Evolutionary conservation across 2,113 vertebrate genomes (phyloP).

Genomic region (Calidris pugnax): DNA sequence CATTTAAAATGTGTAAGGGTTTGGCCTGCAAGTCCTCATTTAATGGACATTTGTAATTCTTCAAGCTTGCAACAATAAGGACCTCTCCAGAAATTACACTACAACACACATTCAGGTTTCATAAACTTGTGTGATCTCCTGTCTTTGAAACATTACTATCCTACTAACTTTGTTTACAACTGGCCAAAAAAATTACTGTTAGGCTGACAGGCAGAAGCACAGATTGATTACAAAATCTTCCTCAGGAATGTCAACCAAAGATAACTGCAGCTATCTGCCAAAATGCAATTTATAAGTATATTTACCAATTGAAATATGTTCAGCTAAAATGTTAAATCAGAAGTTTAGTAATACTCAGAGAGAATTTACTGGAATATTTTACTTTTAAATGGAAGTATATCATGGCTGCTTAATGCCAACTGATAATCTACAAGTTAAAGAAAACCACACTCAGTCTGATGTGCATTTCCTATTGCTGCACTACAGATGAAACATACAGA

Average conservation of each 20-base stretch:
- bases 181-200: background rate
- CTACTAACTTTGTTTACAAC: background rate
- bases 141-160: background rate
- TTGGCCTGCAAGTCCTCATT: background rate
- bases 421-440: background rate
- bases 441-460: background rate
- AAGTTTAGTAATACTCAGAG: background rate
- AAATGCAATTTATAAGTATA: background rate
- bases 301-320: background rate
- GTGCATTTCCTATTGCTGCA: background rate
- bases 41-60: accelerated
- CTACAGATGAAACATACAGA: background rate
- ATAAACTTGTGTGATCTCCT: background rate
- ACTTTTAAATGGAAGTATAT: background rate
- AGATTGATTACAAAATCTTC: background rate
- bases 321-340: background rate
- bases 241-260: background rate
- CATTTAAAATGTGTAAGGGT: background rate
- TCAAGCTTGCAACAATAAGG: background rate
- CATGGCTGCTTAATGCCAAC: background rate
- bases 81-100: background rate
- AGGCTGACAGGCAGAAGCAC: background rate
- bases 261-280: background rate
- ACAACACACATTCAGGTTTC: background rate
- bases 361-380: background rate